A percentile compares a stretch with the other conserved stretches of the same genome.
These are phyloP conservation scores for Atherix ibis DNA, from an alignment of 2,888 invertebrate species.

Conservation along the genomic window DNA sequence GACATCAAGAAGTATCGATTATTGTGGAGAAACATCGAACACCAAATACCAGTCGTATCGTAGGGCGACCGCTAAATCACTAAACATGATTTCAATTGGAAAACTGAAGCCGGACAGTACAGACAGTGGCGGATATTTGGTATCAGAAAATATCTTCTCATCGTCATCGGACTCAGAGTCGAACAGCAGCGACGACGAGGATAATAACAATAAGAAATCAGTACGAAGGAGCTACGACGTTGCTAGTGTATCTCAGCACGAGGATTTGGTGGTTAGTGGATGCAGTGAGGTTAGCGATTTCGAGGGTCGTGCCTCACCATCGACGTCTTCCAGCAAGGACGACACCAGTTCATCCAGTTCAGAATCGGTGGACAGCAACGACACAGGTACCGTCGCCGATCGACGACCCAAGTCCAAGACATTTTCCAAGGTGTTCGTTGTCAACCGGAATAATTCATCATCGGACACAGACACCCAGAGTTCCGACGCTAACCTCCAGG, in stretches of 20 bases:
- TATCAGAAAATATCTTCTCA: slow-evolving; percentile 40
- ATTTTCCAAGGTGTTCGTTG: slow-evolving; percentile 52
- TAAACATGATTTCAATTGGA: slow-evolving; percentile 17
- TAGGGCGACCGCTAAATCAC: slow-evolving; percentile 4
- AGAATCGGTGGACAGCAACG: slow-evolving; percentile 34
- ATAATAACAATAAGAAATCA: slow-evolving; percentile 14
- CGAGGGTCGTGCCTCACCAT: slow-evolving; percentile 12
- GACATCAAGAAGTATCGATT: no score
- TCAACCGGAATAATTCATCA: slow-evolving; percentile 42
- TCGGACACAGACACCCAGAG: slow-evolving; percentile 42
- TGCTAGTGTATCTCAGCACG: slow-evolving; percentile 15
- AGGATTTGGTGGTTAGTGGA: slow-evolving; percentile 12
- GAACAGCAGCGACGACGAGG: slow-evolving; percentile 6
- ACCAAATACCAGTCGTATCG: no score
- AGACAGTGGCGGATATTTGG: slow-evolving; percentile 27
- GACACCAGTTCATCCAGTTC: slow-evolving; percentile 20
- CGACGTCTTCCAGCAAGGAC: slow-evolving; percentile 30
- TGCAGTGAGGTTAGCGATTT: slow-evolving; percentile 14
- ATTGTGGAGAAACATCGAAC: no score
- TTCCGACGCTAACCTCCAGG: slow-evolving; percentile 37
- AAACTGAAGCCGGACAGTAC: slow-evolving; percentile 11
- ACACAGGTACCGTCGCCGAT: slow-evolving; percentile 40
- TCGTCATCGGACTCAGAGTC: slow-evolving; percentile 36
- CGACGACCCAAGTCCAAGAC: slow-evolving; percentile 34
- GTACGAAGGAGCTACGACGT: slow-evolving; percentile 27